phyloP scores from a whole-genome alignment of 2,888 invertebrate genomes.

The Conomelus anceps region DNA sequence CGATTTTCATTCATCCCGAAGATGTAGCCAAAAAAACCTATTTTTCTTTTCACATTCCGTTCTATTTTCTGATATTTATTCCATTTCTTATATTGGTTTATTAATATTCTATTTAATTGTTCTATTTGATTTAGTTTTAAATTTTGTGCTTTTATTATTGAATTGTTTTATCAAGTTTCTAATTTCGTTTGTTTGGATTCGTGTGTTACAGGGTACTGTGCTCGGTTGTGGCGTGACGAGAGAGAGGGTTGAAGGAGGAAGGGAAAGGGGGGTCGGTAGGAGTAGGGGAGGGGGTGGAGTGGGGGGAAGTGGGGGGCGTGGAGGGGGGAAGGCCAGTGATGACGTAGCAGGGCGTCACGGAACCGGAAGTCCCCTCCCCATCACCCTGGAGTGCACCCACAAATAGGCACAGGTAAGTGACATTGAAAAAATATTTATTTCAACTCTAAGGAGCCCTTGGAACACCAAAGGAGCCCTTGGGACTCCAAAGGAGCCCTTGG shows the following conservation, averaged over 20 bases:
- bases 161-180: too few species aligned
- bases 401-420: constrained; percentile 18
- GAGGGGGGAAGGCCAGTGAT: constrained; percentile 13
- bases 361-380: constrained; percentile 25
- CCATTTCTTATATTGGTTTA: too few species aligned
- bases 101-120: too few species aligned
- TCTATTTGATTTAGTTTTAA: too few species aligned
- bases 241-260: not conserved
- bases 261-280: too few species aligned
- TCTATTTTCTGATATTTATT: too few species aligned
- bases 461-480: too few species aligned
- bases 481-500: too few species aligned
- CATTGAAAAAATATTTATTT: not conserved
- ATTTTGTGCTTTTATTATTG: too few species aligned
- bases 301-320: constrained; percentile 21
- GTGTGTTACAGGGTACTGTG: not conserved
- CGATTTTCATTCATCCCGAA: too few species aligned
- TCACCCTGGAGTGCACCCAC: constrained; percentile 28
- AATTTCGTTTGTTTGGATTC: not conserved
- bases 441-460: not conserved
- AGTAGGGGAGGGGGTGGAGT: not conserved
- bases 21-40: too few species aligned
- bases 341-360: constrained; percentile 29
- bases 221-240: not conserved
- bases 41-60: too few species aligned